Evolutionary conservation across 2,888 invertebrate species (phyloP).

Genomic region (Rambutsinella grinnellia): DNA sequence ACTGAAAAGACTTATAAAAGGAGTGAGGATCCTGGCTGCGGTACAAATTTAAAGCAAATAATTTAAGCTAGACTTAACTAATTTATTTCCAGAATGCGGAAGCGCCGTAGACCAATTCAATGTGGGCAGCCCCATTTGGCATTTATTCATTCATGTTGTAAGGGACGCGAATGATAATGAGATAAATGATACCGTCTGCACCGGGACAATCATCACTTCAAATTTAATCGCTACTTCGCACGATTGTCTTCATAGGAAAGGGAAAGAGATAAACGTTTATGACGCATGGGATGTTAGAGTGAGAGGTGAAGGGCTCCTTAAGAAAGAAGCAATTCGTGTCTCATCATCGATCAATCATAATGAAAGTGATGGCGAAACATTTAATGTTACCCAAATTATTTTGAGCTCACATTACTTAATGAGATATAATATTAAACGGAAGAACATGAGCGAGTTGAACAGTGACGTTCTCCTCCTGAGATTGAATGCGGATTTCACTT

Average conservation of each 20-base stretch:
- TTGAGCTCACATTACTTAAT: background rate
- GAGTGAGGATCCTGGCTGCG: no score
- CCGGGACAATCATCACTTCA: constrained; percentile 18
- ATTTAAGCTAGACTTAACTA: no score
- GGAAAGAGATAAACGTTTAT: background rate
- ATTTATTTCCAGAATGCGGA: no score
- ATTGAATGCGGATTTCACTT: constrained; percentile 12
- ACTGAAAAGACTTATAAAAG: no score
- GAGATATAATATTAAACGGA: no score
- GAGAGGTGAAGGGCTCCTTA: background rate
- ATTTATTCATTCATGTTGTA: no score
- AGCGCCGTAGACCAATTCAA: no score
- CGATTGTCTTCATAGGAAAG: background rate
- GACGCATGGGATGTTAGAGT: background rate
- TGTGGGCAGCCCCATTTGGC: no score
- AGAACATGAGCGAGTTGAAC: no score
- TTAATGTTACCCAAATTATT: background rate
- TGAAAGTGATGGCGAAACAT: background rate
- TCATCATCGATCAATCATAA: background rate
- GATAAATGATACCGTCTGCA: no score
- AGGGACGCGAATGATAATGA: no score
- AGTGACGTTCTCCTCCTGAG: constrained; percentile 7
- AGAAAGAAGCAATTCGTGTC: background rate
- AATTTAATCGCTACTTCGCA: constrained; percentile 22
- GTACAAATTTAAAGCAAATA: no score